A percentile compares a stretch with the other conserved stretches of the same genome.
phyloP scores from a whole-genome alignment of 2,113 vertebrate species.

The Tiliqua scincoides region DNA sequence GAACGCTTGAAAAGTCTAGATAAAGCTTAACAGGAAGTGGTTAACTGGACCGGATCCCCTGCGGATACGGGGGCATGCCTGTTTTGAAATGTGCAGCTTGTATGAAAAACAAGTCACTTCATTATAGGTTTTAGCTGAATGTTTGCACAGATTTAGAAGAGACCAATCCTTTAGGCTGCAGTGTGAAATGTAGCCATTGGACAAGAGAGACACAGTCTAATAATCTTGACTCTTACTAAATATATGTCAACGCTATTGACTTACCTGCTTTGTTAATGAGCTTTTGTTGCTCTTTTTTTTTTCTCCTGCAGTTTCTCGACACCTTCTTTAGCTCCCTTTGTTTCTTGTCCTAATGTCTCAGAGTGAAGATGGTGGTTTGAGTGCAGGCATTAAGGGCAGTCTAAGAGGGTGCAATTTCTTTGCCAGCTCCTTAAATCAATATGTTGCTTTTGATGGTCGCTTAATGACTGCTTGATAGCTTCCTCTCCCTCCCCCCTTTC shows the following conservation, averaged over 20 bases:
- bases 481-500: background rate
- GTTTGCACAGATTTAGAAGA: background rate
- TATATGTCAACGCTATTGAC: background rate
- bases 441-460: conserved; percentile 2
- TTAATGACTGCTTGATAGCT: conserved; percentile 27
- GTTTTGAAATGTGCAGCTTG: background rate
- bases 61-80: too few relatives aligned
- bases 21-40: too few relatives aligned
- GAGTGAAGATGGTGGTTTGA: conserved; percentile 27
- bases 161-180: background rate
- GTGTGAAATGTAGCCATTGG: background rate
- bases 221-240: background rate
- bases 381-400: conserved; percentile 24
- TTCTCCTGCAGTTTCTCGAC: conserved; percentile 6
- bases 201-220: background rate
- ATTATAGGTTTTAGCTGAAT: background rate
- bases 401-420: conserved; percentile 30
- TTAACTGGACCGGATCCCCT: too few relatives aligned
- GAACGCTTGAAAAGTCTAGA: too few relatives aligned
- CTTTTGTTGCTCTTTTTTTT: background rate
- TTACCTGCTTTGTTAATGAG: background rate
- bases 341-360: conserved; percentile 17
- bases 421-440: conserved; percentile 37
- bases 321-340: background rate
- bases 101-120: background rate